Evolutionary conservation across 2,797 vertebrate species (phyloP), one percentile per base, ranked within the genome.

Genomic region (Darevskia nairensis): DNA sequence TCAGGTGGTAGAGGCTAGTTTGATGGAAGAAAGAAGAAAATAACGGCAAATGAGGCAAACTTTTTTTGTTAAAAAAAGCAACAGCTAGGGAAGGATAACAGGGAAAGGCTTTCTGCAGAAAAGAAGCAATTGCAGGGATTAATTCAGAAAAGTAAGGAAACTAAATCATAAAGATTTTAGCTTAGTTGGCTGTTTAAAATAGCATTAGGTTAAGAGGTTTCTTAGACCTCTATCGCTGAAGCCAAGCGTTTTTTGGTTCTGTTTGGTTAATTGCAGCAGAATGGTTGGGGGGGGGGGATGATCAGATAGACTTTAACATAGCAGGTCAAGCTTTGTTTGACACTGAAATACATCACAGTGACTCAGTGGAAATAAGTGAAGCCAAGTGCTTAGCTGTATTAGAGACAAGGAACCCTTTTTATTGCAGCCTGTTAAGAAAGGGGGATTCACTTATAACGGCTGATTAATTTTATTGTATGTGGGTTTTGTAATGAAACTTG

Each of bases 391-490:
- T n/a, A 27, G 17, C 35, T 79, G 8, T 23, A 77, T 5, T 74
- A 83, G 77, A 68, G 80, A 39, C 25, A 11, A 82, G 61, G 77
- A 72, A 0, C 35, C 2, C 69, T 0, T 3, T 78, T 50, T 7
- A 55, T 69, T 88, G 19, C 41, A 39, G 11, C 64, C 25, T 82
- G 35, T 8, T 85, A 68, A 32, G 75, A 88, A 82, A 55, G 25
- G 75, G 35, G 59, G 35, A 64, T 77, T 41, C 27, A 77, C 7
- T 85, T 85, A 66, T 21, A 55, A 85, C 44, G 35, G 59, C 35
- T 46, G 74, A 66, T 77, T 77, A 77, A 85, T n/a, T 85, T 85
- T 85, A 85, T 21, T 32, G 39, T 39, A 44, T n/a, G 39, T 66
- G 74, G 74, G 66, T 76, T 85, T 85, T 76, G n/a, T 13, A 74